Percentiles rank a stretch among this genome's conserved stretches.
Conservation (phyloP, 1,140 invertebrate species). For the Copidosoma floridanum region DNA sequence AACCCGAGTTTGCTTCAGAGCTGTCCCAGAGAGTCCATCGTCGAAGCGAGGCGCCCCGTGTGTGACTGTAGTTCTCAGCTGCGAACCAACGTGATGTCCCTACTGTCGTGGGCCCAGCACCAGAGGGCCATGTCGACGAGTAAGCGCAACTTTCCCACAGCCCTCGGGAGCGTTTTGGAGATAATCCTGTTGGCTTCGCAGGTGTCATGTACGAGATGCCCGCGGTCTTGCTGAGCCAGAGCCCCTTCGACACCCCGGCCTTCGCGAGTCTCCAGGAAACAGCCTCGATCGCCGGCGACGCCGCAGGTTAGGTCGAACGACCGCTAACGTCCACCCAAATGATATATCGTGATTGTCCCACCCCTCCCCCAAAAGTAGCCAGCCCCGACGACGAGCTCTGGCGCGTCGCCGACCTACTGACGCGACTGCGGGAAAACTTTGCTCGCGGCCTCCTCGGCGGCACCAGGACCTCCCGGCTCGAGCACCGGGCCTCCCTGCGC, state of each 20-base stretch:
- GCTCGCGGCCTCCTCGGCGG: conserved; percentile 32
- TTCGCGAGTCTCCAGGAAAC: neutral
- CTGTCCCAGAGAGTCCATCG: no score
- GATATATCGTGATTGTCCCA: no score
- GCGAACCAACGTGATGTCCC: conserved; percentile 16
- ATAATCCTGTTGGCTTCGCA: no score
- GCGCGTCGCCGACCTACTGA: conserved; percentile 37
- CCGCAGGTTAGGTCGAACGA: neutral
- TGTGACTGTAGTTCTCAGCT: no score
- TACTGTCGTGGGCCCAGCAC: conserved; percentile 35
- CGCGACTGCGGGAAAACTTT: conserved; percentile 33
- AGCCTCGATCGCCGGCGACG: neutral
- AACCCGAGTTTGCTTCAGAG: conserved; percentile 20
- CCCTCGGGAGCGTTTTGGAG: no score
- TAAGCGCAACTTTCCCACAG: conserved; percentile 9
- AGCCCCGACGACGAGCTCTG: conserved; percentile 15
- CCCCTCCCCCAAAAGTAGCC: no score
- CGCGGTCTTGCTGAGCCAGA: neutral
- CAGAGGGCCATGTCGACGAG: conserved; percentile 36
- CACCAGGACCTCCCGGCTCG: no score
- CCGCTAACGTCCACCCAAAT: no score
- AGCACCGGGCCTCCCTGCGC: no score
- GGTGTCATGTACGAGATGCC: neutral
- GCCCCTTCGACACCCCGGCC: no score
- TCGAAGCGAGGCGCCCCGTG: no score